Percentiles rank a stretch among this genome's conserved stretches.
phyloP scores from a whole-genome alignment of 2,797 vertebrate genomes.

The Salmo trutta region DNA sequence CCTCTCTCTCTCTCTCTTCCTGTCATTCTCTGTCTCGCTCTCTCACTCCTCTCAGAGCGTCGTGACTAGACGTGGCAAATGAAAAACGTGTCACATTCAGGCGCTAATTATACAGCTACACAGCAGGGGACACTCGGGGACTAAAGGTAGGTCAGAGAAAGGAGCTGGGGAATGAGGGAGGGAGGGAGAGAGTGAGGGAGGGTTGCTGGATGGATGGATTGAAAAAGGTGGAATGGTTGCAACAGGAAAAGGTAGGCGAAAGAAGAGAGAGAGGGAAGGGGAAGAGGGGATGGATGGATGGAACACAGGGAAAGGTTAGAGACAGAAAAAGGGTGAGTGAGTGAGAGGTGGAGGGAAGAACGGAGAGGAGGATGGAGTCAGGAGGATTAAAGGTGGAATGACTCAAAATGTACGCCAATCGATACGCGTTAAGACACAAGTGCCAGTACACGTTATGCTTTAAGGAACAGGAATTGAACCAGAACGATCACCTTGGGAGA shows the following conservation, averaged over 20 bases:
- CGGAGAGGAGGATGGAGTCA: neutral
- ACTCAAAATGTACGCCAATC: constrained; percentile 62
- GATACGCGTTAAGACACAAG: constrained; percentile 72
- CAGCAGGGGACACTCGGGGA: constrained; percentile 43
- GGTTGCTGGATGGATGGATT: constrained; percentile 9
- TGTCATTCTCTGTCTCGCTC: constrained; percentile 39
- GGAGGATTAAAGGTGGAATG: constrained; percentile 18
- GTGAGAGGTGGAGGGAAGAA: constrained; percentile 31
- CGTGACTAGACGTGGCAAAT: constrained; percentile 69
- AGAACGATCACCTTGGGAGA: constrained; percentile 75
- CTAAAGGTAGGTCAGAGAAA: constrained; percentile 45
- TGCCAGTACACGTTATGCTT: constrained; percentile 75
- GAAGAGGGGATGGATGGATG: neutral
- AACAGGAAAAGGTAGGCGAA: constrained; percentile 29
- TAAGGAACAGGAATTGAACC: constrained; percentile 71
- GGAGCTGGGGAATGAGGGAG: constrained; percentile 22
- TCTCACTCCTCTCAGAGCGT: constrained; percentile 39
- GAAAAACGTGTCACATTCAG: constrained; percentile 75
- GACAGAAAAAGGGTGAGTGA: neutral
- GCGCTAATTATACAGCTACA: constrained; percentile 65
- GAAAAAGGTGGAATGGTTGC: constrained; percentile 5
- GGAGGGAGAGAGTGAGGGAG: constrained; percentile 22
- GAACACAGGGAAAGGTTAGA: constrained; percentile 18
- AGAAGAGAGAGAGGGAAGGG: constrained; percentile 43
- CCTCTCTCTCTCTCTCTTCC: constrained; percentile 52